phyloP scores from a whole-genome alignment of 2,888 invertebrate species.

The Schrankia costaestrigalis region DNA sequence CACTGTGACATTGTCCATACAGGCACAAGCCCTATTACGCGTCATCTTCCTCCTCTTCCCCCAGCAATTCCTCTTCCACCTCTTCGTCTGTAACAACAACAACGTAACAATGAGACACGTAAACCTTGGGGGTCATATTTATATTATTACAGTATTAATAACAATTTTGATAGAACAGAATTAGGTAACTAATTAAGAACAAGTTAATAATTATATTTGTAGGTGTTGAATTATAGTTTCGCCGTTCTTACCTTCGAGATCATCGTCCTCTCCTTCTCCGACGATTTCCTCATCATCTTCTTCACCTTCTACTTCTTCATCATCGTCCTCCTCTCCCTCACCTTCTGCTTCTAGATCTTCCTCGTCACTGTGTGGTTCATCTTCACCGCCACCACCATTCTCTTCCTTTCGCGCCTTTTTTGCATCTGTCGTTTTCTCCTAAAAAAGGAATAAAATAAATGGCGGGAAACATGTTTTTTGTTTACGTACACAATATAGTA shows the following conservation, averaged over 20 bases:
- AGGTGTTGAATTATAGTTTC: background rate
- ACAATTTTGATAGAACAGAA: background rate
- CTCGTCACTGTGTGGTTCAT: conserved; percentile 82
- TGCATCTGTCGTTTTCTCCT: conserved; percentile 87
- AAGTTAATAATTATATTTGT: background rate
- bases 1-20: conserved; percentile 81
- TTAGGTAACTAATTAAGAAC: background rate
- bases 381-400: conserved; percentile 84
- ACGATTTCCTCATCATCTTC: conserved; percentile 83
- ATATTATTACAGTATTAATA: no score
- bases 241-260: conserved; percentile 80
- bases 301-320: conserved; percentile 83
- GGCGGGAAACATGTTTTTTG: conserved; percentile 23
- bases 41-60: conserved; percentile 77
- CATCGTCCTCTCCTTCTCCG: conserved; percentile 83
- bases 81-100: conserved; percentile 73
- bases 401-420: conserved; percentile 91
- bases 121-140: no score
- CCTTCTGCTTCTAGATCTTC: conserved; percentile 84
- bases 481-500: conserved; percentile 36
- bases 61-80: conserved; percentile 74
- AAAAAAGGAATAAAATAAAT: conserved; percentile 30
- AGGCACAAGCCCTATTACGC: conserved; percentile 77
- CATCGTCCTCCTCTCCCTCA: conserved; percentile 81
- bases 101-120: no score